Conservation (phyloP, 1,140 invertebrate genomes). For the Cyclina sinensis region DNA sequence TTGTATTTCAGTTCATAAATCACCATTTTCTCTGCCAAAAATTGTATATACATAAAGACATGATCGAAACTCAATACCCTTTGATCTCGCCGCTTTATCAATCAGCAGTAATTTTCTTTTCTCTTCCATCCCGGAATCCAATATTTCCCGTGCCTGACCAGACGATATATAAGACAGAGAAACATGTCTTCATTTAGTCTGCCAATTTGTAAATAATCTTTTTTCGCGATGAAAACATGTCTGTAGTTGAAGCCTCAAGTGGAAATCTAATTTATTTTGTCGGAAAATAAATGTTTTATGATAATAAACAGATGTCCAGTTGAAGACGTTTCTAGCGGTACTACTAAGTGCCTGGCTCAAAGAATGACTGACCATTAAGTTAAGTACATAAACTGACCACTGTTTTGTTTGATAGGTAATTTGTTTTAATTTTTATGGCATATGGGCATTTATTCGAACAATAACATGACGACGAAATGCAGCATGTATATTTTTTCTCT, state of each 20-base stretch:
- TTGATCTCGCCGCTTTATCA: slow-evolving; percentile 19
- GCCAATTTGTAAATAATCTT: slow-evolving; percentile 57
- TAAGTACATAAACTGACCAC: not conserved
- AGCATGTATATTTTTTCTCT: not conserved
- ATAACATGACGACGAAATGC: slow-evolving; percentile 1
- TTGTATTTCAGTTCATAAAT: too few relatives aligned
- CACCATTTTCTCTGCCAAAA: too few relatives aligned
- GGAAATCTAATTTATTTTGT: slow-evolving; percentile 65
- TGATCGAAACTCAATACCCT: not conserved
- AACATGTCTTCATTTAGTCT: slow-evolving; percentile 1
- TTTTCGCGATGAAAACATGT: slow-evolving; percentile 57
- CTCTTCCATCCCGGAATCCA: not conserved
- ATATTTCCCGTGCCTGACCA: slow-evolving; percentile 34
- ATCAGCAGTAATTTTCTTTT: not conserved
- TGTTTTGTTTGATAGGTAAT: not conserved
- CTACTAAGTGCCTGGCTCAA: not conserved
- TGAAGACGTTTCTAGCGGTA: slow-evolving; percentile 1
- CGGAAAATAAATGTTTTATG: slow-evolving; percentile 58
- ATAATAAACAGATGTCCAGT: slow-evolving; percentile 53
- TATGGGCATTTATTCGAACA: slow-evolving; percentile 4
- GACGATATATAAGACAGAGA: not conserved
- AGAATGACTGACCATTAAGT: slow-evolving; percentile 19
- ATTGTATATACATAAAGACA: not conserved
- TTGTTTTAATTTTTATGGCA: not conserved
- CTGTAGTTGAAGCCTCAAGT: not conserved